Evolutionary conservation across 2,888 invertebrate species (phyloP).

Genomic region (Drosophila siamana): DNA sequence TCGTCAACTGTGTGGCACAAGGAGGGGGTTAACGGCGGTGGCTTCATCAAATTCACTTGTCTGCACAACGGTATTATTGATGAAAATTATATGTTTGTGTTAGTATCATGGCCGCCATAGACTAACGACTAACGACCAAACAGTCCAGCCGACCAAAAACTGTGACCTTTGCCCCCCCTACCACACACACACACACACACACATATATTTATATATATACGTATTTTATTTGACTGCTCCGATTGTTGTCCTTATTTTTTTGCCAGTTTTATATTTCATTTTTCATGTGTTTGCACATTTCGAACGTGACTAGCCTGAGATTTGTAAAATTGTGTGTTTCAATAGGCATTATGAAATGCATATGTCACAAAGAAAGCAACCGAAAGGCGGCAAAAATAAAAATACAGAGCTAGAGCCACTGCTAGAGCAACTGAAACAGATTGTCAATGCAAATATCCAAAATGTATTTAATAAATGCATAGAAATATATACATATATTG

Average conservation of each 20-base stretch:
- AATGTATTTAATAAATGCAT: slow-evolving; percentile 59
- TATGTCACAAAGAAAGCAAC: slow-evolving; percentile 10
- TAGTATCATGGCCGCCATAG: slow-evolving; percentile 57
- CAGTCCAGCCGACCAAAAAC: slow-evolving; percentile 35
- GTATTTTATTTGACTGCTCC: slow-evolving; percentile 5
- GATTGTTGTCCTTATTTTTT: slow-evolving; percentile 40
- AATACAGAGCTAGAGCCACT: background rate
- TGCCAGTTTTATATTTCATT: slow-evolving; percentile 45
- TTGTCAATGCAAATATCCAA: slow-evolving; percentile 40
- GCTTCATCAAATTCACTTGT: slow-evolving; percentile 73
- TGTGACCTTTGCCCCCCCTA: slow-evolving; percentile 60
- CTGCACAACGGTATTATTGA: slow-evolving; percentile 69
- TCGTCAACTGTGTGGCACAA: slow-evolving; percentile 24
- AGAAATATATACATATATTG: slow-evolving; percentile 25
- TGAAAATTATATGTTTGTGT: slow-evolving; percentile 74
- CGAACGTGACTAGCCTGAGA: slow-evolving; percentile 67
- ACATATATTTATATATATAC: background rate
- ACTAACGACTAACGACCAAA: slow-evolving; percentile 44
- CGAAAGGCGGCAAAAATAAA: slow-evolving; percentile 18
- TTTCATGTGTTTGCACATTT: slow-evolving; percentile 59
- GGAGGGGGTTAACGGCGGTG: slow-evolving; percentile 32
- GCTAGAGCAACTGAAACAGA: background rate
- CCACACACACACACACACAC: slow-evolving; percentile 1
- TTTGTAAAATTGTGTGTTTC: slow-evolving; percentile 51
- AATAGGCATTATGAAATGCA: slow-evolving; percentile 52